These are phyloP conservation scores for Perca fluviatilis DNA, from an alignment of 2,113 vertebrate genomes.

Conservation along the genomic window DNA sequence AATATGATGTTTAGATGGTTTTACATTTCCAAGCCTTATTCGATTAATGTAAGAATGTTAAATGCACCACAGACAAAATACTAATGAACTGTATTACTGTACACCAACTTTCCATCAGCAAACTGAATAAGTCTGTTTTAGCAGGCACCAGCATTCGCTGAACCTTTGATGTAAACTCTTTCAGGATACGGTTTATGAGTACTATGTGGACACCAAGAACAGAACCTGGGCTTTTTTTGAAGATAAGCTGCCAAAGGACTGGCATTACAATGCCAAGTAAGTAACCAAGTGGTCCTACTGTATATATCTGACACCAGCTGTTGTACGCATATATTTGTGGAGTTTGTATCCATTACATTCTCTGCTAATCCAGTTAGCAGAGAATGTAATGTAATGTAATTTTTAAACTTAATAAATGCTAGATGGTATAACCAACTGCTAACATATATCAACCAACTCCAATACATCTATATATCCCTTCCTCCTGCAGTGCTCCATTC, in stretches of 20 bases:
- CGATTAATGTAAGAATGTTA: background rate
- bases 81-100: background rate
- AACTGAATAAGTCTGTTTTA: background rate
- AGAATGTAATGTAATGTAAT: too few species aligned
- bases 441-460: background rate
- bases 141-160: background rate
- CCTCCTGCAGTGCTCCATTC: constrained; percentile 85
- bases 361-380: background rate
- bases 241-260: constrained; percentile 88
- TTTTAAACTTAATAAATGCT: background rate
- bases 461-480: background rate
- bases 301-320: background rate
- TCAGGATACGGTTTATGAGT: constrained; percentile 92
- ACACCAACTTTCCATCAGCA: background rate
- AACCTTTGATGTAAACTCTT: background rate
- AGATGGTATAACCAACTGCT: background rate
- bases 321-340: background rate
- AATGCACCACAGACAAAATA: too few species aligned
- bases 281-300: constrained; percentile 42
- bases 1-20: background rate
- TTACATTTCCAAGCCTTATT: background rate
- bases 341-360: background rate
- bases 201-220: constrained; percentile 89
- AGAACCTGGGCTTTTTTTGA: constrained; percentile 91
- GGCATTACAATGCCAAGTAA: constrained; percentile 89